phyloP scores from a whole-genome alignment of 1,140 invertebrate genomes.

The Cydia pomonella region DNA sequence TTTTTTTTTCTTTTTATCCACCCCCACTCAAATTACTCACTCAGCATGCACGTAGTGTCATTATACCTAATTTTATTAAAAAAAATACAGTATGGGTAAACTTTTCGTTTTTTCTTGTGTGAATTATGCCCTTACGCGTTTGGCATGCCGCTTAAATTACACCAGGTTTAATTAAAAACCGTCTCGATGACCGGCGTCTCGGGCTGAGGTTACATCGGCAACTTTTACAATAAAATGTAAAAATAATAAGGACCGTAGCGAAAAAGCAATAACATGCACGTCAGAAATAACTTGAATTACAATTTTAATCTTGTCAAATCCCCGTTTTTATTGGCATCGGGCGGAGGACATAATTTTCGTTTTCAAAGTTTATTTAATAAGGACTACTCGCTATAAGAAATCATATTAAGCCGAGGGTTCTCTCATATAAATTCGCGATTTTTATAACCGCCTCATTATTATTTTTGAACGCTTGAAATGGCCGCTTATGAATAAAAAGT shows the following conservation, averaged over 20 bases:
- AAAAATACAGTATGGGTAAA: background rate
- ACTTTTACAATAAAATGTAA: slow-evolving; percentile 48
- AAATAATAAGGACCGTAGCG: slow-evolving; percentile 56
- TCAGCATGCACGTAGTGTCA: slow-evolving; percentile 29
- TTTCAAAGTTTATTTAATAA: slow-evolving; percentile 77
- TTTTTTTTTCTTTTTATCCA: slow-evolving; percentile 51
- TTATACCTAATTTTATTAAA: slow-evolving; percentile 28
- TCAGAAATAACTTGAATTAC: slow-evolving; percentile 77
- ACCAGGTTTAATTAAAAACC: slow-evolving; percentile 28
- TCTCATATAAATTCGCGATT: slow-evolving; percentile 71
- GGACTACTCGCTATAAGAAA: slow-evolving; percentile 66
- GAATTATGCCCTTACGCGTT: slow-evolving; percentile 16
- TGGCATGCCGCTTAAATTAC: slow-evolving; percentile 27
- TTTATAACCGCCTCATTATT: slow-evolving; percentile 76
- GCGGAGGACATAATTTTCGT: slow-evolving; percentile 70
- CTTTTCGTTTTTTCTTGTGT: slow-evolving; percentile 20
- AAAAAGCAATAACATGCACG: slow-evolving; percentile 76
- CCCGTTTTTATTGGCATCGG: slow-evolving; percentile 73
- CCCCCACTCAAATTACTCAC: slow-evolving; percentile 50
- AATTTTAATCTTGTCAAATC: slow-evolving; percentile 80
- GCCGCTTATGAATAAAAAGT: slow-evolving; percentile 72
- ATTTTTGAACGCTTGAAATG: slow-evolving; percentile 62
- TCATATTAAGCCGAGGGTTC: slow-evolving; percentile 57
- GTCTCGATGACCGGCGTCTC: slow-evolving; percentile 45
- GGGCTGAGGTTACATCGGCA: slow-evolving; percentile 41